Evolutionary conservation across 2,888 invertebrate genomes (phyloP).

Genomic region (Thysanoteuthis rhombus): DNA sequence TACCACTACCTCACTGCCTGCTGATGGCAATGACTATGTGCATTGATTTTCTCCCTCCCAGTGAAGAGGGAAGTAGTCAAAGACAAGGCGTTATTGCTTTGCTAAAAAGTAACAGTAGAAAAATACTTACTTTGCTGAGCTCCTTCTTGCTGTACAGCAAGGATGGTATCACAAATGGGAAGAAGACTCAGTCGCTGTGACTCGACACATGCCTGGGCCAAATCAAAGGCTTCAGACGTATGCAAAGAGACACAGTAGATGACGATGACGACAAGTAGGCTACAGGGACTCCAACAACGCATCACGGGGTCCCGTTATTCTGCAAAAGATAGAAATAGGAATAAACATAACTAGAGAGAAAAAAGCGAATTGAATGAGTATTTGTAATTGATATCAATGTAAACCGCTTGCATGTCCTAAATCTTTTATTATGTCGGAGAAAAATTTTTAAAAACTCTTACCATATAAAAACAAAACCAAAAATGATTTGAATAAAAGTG

Average conservation of each 20-base stretch:
- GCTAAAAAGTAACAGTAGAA: neutral
- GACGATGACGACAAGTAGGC: constrained; percentile 12
- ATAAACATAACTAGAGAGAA: too few species aligned
- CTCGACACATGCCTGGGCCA: constrained; percentile 28
- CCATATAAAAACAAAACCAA: too few species aligned
- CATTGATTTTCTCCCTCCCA: too few species aligned
- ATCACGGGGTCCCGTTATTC: constrained; percentile 18
- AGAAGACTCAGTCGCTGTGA: neutral
- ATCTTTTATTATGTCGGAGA: too few species aligned
- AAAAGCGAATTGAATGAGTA: too few species aligned
- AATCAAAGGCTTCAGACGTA: neutral
- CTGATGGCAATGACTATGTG: too few species aligned
- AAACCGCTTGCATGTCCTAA: too few species aligned
- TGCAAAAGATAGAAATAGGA: neutral
- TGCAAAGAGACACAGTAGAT: constrained; percentile 15
- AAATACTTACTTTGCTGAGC: neutral
- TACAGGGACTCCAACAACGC: constrained; percentile 18
- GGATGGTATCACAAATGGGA: neutral
- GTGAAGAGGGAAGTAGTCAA: neutral
- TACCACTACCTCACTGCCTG: too few species aligned
- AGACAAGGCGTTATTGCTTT: neutral
- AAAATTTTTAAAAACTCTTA: too few species aligned
- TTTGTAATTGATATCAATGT: too few species aligned
- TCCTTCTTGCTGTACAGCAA: neutral
- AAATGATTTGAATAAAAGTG: too few species aligned